Evolutionary conservation across 1,140 invertebrate genomes (phyloP).

Genomic region (Drosophila sechellia): DNA sequence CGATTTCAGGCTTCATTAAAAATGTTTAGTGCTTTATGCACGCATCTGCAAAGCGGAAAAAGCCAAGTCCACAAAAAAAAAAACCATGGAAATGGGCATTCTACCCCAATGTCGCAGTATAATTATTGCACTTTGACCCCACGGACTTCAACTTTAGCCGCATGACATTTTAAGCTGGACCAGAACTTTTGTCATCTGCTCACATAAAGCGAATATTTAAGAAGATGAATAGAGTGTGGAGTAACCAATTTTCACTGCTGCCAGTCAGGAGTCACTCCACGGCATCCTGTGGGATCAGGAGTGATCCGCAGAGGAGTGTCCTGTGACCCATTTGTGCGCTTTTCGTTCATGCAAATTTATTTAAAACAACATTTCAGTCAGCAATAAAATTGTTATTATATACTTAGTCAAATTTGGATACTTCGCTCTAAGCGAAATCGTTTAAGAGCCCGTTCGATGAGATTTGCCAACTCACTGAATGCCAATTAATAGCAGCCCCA

Average conservation of each 20-base stretch:
- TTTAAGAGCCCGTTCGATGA: constrained; percentile 11
- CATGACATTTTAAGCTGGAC: neutral
- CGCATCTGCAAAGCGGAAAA: constrained; percentile 20
- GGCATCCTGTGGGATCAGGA: constrained; percentile 31
- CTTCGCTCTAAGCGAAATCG: constrained; percentile 7
- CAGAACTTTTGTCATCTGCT: constrained; percentile 12
- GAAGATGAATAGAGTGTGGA: constrained; percentile 19
- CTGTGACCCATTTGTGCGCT: neutral
- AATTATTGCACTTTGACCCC: constrained; percentile 28
- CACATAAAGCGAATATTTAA: constrained; percentile 23
- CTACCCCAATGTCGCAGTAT: constrained; percentile 7
- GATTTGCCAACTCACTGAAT: constrained; percentile 56
- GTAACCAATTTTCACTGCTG: neutral
- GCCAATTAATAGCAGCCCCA: constrained; percentile 58
- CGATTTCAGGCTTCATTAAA: constrained; percentile 76
- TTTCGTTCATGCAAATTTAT: constrained; percentile 29
- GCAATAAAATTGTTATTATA: constrained; percentile 47
- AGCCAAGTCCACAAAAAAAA: neutral
- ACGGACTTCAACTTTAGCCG: constrained; percentile 10
- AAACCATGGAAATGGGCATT: neutral
- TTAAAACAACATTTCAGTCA: constrained; percentile 29
- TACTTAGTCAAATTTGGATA: constrained; percentile 16
- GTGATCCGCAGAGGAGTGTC: neutral
- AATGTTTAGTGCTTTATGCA: constrained; percentile 67
- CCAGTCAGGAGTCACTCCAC: constrained; percentile 27